Percentiles rank a stretch among this genome's conserved stretches.
phyloP scores from a whole-genome alignment of 1,140 invertebrate genomes.

The Drosophila kepulauana region DNA sequence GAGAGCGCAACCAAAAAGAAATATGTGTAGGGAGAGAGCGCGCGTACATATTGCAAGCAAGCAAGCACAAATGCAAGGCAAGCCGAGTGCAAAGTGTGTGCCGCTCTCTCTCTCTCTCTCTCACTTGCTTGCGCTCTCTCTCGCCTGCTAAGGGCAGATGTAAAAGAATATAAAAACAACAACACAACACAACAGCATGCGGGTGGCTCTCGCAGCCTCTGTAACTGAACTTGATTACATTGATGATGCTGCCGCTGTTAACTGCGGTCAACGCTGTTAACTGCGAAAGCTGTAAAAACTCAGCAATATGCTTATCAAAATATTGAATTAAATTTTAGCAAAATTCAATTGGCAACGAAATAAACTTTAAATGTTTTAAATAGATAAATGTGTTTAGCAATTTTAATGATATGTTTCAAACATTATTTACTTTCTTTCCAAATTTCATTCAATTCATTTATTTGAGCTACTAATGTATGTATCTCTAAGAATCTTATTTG shows the following conservation, averaged over 20 bases:
- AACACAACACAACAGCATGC: conserved; percentile 14
- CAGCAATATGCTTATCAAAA: not conserved
- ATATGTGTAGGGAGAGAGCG: not conserved
- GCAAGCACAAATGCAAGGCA: not conserved
- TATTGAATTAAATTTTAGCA: too few species aligned
- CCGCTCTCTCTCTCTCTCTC: conserved; percentile 12
- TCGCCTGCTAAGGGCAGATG: conserved; percentile 4
- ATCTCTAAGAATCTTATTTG: too few species aligned
- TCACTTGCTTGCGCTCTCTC: not conserved
- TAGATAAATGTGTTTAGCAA: too few species aligned
- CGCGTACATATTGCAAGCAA: conserved; percentile 1
- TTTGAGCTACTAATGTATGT: too few species aligned
- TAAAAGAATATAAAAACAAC: conserved; percentile 8
- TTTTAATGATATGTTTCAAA: too few species aligned
- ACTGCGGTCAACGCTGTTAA: conserved; percentile 28
- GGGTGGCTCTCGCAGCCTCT: conserved; percentile 49
- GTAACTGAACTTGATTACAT: conserved; percentile 36
- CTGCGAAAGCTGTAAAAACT: not conserved
- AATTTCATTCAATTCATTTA: too few species aligned
- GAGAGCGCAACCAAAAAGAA: conserved; percentile 4
- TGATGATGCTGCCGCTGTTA: conserved; percentile 37
- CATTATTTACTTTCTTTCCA: too few species aligned
- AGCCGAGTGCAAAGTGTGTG: conserved; percentile 4
- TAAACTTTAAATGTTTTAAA: too few species aligned
- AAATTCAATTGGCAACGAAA: too few species aligned